Base-by-base conservation (phyloP, 2,888 invertebrate species). In the Acheta domesticus region DNA sequence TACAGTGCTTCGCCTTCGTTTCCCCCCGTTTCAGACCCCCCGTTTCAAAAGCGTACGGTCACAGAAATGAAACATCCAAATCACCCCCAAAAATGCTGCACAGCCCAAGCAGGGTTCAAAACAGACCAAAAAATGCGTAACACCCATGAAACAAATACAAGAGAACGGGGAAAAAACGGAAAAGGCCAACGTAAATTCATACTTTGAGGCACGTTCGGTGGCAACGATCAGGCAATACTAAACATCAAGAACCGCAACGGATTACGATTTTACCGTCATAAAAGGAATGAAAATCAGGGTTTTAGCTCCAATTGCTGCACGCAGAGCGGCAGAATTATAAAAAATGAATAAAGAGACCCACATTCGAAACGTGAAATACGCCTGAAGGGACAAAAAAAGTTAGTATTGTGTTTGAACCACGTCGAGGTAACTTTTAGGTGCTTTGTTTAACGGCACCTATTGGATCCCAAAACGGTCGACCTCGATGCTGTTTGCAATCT, bases 201-300 rank as follows among this genome's bases (percentile, higher is more conserved):
- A 5, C 36, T 36, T 36, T 36, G 36, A 36, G 36, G 36, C 36
- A 36, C 1, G n/a, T n/a, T n/a, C n/a, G n/a, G n/a, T n/a, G n/a
- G n/a, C n/a, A n/a, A n/a, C n/a, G 36, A 36, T 36, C 36, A 8
- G 36, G 36, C 8, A 23, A 36, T 36, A 8, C 36, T 36, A 36
- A 36, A 36, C 36, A 36, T 36, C 36, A 36, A 36, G 62, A 62
- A 62, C 62, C 62, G n/a, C 1, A 62, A 62, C 62, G 1, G 62
- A n/a, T 62, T 62, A 62, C 62, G 14, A 62, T 8, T 4, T 62
- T n/a, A 14, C n/a, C 62, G 62, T 19, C n/a, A 62, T 62, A n/a
- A 62, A 62, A 62, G 62, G 62, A 19, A 62, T 62, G 62, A 62
- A 62, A 62, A 62, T 62, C 62, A 62, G n/a, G n/a, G 16, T 62